Conservation (phyloP, 2,888 invertebrate species). For the Mimumesa dahlbomi region DNA sequence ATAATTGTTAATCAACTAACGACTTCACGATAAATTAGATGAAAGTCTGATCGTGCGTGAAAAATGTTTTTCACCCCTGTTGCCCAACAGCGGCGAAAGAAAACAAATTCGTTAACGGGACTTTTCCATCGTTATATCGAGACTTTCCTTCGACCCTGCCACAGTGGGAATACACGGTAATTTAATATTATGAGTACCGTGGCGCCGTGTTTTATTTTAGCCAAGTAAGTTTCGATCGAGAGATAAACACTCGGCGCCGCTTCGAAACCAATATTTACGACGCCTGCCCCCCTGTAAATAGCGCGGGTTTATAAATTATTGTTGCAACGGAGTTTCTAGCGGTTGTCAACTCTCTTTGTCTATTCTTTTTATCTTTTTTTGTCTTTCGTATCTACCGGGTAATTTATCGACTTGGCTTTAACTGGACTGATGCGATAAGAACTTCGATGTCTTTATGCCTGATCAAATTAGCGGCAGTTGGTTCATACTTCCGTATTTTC, state of each 20-base stretch:
- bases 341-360: neutral
- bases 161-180: slow-evolving; percentile 23
- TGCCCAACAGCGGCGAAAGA: too few species aligned
- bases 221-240: slow-evolving; percentile 45
- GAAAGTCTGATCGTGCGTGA: too few species aligned
- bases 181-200: slow-evolving; percentile 46
- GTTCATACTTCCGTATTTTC: too few species aligned
- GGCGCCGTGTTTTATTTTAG: slow-evolving; percentile 36
- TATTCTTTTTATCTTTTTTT: neutral
- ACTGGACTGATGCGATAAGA: too few species aligned
- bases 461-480: too few species aligned
- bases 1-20: too few species aligned
- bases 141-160: slow-evolving; percentile 21
- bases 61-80: too few species aligned
- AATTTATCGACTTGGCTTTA: neutral
- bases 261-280: slow-evolving; percentile 62
- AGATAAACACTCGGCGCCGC: slow-evolving; percentile 46
- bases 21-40: too few species aligned
- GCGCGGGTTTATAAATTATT: slow-evolving; percentile 58
- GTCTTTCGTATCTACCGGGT: too few species aligned
- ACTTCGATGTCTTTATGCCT: too few species aligned
- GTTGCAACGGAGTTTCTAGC: slow-evolving; percentile 40
- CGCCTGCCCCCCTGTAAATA: slow-evolving; percentile 48
- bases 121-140: slow-evolving; percentile 40
- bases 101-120: slow-evolving; percentile 48